A percentile compares a stretch with the other conserved stretches of the same genome.
Evolutionary conservation across 2,888 invertebrate species (phyloP).

Genomic region (Geotrupes spiniger): DNA sequence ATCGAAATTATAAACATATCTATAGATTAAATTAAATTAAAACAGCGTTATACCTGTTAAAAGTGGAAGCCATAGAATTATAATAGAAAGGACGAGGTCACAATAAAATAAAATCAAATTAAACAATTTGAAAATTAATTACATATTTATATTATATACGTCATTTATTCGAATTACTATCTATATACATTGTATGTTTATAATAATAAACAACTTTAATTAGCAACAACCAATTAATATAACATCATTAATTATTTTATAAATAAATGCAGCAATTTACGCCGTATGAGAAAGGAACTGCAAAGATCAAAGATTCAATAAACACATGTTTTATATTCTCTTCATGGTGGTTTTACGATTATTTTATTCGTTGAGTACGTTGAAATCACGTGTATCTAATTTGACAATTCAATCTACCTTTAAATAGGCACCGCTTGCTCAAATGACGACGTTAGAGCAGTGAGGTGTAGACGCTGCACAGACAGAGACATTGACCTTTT

Average conservation of each 20-base stretch:
- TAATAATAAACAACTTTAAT: slow-evolving; percentile 6
- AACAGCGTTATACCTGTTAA: too few relatives aligned
- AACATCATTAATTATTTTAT: slow-evolving; percentile 1
- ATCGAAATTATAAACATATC: too few relatives aligned
- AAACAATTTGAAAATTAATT: too few relatives aligned
- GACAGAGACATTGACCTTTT: slow-evolving; percentile 32
- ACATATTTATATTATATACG: too few relatives aligned
- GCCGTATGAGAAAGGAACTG: background rate
- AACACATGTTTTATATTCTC: slow-evolving; percentile 24
- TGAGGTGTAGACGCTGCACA: slow-evolving; percentile 24
- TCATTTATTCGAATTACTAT: too few relatives aligned
- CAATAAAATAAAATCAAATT: too few relatives aligned
- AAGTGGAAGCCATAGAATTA: too few relatives aligned
- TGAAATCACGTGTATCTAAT: slow-evolving; percentile 22
- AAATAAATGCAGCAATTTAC: background rate
- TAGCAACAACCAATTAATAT: too few relatives aligned
- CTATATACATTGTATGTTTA: slow-evolving; percentile 2
- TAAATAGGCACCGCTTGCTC: slow-evolving; percentile 2
- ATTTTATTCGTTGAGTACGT: slow-evolving; percentile 17
- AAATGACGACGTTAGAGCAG: slow-evolving; percentile 7
- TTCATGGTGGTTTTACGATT: slow-evolving; percentile 22
- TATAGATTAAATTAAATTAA: too few relatives aligned
- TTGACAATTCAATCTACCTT: slow-evolving; percentile 22
- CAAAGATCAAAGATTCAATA: slow-evolving; percentile 21
- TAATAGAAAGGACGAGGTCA: too few relatives aligned